These are phyloP conservation scores for Ichneumon xanthorius DNA, from an alignment of 2,888 invertebrate genomes.

Conservation along the genomic window DNA sequence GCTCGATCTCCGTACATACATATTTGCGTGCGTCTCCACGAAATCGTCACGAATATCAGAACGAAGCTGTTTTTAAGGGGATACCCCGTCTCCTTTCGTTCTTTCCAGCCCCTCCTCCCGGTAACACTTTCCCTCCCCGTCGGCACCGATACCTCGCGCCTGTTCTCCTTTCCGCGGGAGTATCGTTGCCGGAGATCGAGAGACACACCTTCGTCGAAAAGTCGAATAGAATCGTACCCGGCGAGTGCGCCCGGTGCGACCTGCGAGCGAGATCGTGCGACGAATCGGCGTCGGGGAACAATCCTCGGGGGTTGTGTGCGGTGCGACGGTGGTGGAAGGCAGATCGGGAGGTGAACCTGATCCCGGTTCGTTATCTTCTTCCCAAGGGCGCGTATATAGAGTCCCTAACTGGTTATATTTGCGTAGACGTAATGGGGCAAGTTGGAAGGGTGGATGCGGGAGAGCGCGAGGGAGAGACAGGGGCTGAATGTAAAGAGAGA, in stretches of 20 bases:
- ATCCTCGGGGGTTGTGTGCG: constrained; percentile 30
- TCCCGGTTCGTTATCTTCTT: constrained; percentile 71
- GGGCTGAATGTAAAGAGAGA: constrained; percentile 28
- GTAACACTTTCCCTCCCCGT: neutral
- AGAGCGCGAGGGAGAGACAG: constrained; percentile 18
- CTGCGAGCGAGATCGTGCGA: neutral
- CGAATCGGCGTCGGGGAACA: constrained; percentile 51
- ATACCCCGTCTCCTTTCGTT: neutral
- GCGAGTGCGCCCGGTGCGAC: neutral
- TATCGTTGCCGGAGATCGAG: constrained; percentile 33
- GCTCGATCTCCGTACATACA: neutral
- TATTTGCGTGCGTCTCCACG: constrained; percentile 30
- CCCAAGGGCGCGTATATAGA: constrained; percentile 69
- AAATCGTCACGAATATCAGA: constrained; percentile 43
- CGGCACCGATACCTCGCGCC: neutral
- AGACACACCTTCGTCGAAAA: constrained; percentile 33
- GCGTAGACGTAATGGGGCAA: constrained; percentile 80
- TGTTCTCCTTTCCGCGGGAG: neutral
- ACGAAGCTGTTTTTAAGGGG: constrained; percentile 52
- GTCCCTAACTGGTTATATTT: constrained; percentile 80
- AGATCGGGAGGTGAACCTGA: constrained; percentile 64
- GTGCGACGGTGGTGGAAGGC: constrained; percentile 20
- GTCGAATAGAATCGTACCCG: constrained; percentile 7
- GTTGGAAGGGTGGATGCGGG: constrained; percentile 72
- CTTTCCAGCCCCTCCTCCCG: neutral